A percentile compares a stretch with the other conserved stretches of the same genome.
phyloP scores from a whole-genome alignment of 2,113 vertebrate species.

The Cygnus atratus region DNA sequence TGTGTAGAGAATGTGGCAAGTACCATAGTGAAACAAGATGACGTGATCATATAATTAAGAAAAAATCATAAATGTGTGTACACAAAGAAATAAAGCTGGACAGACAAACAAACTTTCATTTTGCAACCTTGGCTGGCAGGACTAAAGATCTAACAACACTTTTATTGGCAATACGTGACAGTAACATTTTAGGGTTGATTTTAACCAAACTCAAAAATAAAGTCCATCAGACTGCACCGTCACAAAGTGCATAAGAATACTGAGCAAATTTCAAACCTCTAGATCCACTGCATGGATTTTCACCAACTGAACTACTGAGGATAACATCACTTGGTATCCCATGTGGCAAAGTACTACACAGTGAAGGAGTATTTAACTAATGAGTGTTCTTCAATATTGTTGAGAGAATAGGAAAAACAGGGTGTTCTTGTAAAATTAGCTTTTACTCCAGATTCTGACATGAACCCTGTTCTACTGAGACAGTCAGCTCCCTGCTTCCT shows the following conservation, averaged over 20 bases:
- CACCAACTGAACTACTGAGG: neutral
- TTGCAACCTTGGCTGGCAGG: neutral
- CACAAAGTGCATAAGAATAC: neutral
- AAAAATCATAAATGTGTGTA: neutral
- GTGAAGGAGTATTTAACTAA: neutral
- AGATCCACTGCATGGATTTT: neutral
- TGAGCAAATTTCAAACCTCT: neutral
- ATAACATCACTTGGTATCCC: neutral
- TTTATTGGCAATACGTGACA: neutral
- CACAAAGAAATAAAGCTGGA: neutral
- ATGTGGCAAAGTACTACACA: neutral
- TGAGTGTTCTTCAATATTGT: neutral
- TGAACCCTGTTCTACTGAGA: neutral
- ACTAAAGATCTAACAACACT: neutral
- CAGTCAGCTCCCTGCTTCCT: neutral
- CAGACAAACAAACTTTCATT: neutral
- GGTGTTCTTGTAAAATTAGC: neutral
- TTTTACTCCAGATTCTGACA: neutral
- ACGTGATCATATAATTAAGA: neutral
- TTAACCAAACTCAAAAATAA: neutral
- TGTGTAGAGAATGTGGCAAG: neutral
- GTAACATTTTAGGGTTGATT: neutral
- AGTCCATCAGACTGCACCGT: neutral
- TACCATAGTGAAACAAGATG: neutral
- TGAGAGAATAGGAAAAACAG: neutral